These are phyloP conservation scores for Osmoderma eremita DNA, from an alignment of 2,888 invertebrate species.

Conservation along the genomic window DNA sequence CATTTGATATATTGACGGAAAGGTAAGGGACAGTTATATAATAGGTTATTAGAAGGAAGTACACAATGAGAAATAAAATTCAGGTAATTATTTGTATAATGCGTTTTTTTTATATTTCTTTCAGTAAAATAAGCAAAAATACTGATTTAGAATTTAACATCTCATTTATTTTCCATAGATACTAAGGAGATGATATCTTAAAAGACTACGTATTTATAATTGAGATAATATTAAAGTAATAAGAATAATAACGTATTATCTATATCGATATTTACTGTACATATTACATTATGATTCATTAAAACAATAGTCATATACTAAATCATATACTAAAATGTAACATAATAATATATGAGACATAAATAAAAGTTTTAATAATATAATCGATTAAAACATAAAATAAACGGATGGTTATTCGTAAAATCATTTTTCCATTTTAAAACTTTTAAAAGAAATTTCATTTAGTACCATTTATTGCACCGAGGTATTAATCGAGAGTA, in stretches of 20 bases:
- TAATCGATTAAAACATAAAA: not conserved
- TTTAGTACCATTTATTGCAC: not conserved
- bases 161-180: conserved; percentile 19
- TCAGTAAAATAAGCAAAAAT: conserved; percentile 35
- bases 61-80: not conserved
- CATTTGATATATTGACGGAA: too few species aligned
- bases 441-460: not conserved
- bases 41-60: not conserved
- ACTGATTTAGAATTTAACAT: conserved; percentile 30
- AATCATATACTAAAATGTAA: not conserved
- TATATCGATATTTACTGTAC: too few species aligned
- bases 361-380: conserved; percentile 11
- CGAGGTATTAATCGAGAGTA: not conserved
- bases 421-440: not conserved
- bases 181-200: conserved; percentile 8
- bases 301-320: conserved; percentile 10
- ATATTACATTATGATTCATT: too few species aligned
- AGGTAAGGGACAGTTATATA: too few species aligned
- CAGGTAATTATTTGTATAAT: conserved; percentile 1
- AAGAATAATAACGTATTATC: not conserved
- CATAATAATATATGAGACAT: conserved; percentile 11
- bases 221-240: conserved; percentile 21
- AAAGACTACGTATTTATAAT: conserved; percentile 31
- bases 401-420: not conserved
- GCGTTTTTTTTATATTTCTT: conserved; percentile 8